Conservation (phyloP, 2,797 vertebrate genomes). For the Podarcis lilfordi region DNA sequence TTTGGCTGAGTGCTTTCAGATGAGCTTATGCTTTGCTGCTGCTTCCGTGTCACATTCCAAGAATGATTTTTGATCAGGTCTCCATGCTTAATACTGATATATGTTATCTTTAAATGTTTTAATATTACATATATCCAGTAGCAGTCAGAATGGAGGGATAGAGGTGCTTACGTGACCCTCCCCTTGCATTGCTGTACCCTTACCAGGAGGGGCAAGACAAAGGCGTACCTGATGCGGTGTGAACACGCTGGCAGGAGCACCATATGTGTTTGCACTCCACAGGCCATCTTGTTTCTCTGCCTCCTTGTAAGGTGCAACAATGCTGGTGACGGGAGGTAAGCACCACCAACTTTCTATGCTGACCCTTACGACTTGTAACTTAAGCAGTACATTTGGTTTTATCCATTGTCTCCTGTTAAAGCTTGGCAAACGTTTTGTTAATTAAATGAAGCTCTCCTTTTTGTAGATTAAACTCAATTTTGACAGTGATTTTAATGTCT, state of each 20-base stretch:
- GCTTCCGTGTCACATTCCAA: slow-evolving; percentile 18
- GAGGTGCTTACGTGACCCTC: too few species aligned
- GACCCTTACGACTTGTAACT: background rate
- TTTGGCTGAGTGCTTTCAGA: background rate
- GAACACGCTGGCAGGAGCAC: too few species aligned
- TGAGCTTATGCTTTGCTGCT: slow-evolving; percentile 31
- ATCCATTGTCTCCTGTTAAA: slow-evolving; percentile 26
- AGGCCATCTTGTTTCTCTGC: too few species aligned
- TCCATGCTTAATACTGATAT: slow-evolving; percentile 47
- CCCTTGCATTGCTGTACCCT: too few species aligned
- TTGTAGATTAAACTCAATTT: slow-evolving; percentile 33
- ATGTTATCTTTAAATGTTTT: slow-evolving; percentile 46
- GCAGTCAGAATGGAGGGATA: too few species aligned
- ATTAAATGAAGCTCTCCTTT: background rate
- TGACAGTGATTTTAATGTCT: slow-evolving; percentile 28
- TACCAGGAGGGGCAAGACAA: too few species aligned
- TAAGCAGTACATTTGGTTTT: slow-evolving; percentile 3
- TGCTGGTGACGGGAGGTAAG: too few species aligned
- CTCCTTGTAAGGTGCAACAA: too few species aligned
- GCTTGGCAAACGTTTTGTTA: slow-evolving; percentile 30
- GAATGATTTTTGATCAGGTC: slow-evolving; percentile 30
- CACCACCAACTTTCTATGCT: too few species aligned
- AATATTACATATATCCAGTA: background rate
- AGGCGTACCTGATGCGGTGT: too few species aligned
- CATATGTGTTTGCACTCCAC: too few species aligned